Base-by-base conservation (phyloP, 1,140 invertebrate species). In the Oreohelix idahoensis region DNA sequence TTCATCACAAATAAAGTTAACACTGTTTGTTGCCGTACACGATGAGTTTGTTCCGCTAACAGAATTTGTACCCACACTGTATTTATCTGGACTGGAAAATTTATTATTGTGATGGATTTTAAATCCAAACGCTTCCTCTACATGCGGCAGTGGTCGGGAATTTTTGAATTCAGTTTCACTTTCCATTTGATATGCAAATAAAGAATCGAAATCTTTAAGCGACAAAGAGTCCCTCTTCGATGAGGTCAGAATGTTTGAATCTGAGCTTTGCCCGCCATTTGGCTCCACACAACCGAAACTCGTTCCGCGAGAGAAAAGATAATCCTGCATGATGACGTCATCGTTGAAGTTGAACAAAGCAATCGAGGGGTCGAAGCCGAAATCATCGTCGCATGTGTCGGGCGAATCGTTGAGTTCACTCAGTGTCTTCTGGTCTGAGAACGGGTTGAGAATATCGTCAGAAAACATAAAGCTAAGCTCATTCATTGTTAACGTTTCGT, bases 311-410 rank as follows among this genome's bases (percentile, higher is more conserved):
- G 80, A 75, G 49, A 82, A 82, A 5, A 82, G 71, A 32, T 82
- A 82, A n/a, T 82, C 80, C 0, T 82, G 42, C 80, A 82, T 53
- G 29, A 82, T 23, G 8, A 49, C 38, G 49, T 82, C 80, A 23
- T 82, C 80, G 80, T 36, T 75, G 45, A 82, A 82, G 80, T 82
- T 82, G 71, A 82, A 82, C 23, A 82, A 45, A 15, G 70, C 71
- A 29, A 75, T 75, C 26, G 71, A 38, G 5, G 80, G 71, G n/a
- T 74, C 70, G n/a, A 74, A 51, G 10, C 35, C 26, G 26, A 45
- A 70, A n/a, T 74, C 23, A 39, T 74, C 23, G 38, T 75, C 70
- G 26, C 36, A 75, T 32, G 26, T 1, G 35, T 75, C 80, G 1
- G 80, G 66, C 11, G 39, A 35, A 23, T 81, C 69, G 69, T 71